phyloP scores from a whole-genome alignment of 2,797 vertebrate genomes.

The Manis pentadactyla region DNA sequence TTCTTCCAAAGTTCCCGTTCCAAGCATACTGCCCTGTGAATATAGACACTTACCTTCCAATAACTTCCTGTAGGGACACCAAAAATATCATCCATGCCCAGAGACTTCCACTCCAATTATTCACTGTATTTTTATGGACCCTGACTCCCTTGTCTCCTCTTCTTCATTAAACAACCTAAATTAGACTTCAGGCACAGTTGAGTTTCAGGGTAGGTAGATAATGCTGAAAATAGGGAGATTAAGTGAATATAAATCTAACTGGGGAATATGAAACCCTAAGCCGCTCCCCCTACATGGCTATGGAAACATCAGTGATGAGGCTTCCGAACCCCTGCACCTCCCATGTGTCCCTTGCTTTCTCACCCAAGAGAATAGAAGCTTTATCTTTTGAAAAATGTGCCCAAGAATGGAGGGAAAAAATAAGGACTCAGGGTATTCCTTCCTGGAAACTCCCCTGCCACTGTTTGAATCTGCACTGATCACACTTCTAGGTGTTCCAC shows the following conservation, averaged over 20 bases:
- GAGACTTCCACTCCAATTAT: neutral
- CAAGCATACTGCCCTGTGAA: neutral
- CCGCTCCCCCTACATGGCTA: neutral
- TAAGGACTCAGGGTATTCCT: neutral
- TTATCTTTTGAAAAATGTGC: neutral
- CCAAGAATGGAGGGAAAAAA: neutral
- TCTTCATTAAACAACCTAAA: neutral
- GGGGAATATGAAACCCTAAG: neutral
- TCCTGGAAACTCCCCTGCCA: no score
- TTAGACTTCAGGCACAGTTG: neutral
- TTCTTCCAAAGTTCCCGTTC: no score
- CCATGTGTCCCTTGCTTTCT: neutral
- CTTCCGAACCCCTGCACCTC: fast-evolving
- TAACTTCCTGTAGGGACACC: neutral
- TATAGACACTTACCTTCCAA: neutral
- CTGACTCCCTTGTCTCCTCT: neutral
- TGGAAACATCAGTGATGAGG: neutral
- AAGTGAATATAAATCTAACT: neutral
- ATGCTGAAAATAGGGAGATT: neutral
- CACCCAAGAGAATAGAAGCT: neutral
- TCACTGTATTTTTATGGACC: neutral
- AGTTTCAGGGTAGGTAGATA: neutral
- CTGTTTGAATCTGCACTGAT: neutral
- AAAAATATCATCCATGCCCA: neutral
- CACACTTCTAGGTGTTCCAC: neutral